Percentiles rank a stretch among this genome's conserved stretches.
Conservation (phyloP, 2,888 invertebrate genomes). For the Anticlea derivata region DNA sequence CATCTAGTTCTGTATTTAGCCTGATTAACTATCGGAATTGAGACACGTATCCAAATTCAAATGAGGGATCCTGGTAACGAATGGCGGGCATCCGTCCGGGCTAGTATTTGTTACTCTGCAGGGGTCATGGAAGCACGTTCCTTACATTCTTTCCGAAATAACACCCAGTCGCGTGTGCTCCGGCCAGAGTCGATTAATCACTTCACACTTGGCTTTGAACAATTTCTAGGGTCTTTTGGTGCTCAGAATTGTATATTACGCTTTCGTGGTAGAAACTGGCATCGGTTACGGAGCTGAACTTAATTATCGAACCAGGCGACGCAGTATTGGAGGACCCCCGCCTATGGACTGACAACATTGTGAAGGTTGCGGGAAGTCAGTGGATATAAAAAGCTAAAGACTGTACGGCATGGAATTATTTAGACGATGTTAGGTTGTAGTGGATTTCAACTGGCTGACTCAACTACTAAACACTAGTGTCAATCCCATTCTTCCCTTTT, state of each 20-base stretch:
- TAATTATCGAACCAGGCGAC: no score
- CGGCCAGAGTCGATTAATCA: slow-evolving; percentile 70
- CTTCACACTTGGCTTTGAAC: slow-evolving; percentile 63
- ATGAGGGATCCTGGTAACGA: slow-evolving; percentile 71
- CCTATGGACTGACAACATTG: no score
- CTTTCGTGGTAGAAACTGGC: slow-evolving; percentile 10
- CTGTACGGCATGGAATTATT: no score
- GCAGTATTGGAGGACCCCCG: no score
- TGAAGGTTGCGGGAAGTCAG: no score
- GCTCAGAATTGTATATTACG: slow-evolving; percentile 22
- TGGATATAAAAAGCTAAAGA: no score
- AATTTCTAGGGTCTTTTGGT: slow-evolving; percentile 34
- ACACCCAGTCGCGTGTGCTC: slow-evolving; percentile 71
- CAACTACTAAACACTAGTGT: no score
- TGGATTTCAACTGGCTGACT: no score
- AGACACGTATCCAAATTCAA: slow-evolving; percentile 72
- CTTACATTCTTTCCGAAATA: slow-evolving; percentile 77
- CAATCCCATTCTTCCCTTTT: no score
- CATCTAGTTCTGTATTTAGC: slow-evolving; percentile 16
- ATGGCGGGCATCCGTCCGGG: slow-evolving; percentile 67
- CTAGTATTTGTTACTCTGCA: slow-evolving; percentile 70
- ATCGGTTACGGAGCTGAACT: slow-evolving; percentile 11
- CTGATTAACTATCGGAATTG: slow-evolving; percentile 48
- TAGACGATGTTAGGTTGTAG: no score
- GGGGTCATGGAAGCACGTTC: slow-evolving; percentile 80